Conservation (phyloP, 1,140 invertebrate genomes). For the Lerema accius region DNA sequence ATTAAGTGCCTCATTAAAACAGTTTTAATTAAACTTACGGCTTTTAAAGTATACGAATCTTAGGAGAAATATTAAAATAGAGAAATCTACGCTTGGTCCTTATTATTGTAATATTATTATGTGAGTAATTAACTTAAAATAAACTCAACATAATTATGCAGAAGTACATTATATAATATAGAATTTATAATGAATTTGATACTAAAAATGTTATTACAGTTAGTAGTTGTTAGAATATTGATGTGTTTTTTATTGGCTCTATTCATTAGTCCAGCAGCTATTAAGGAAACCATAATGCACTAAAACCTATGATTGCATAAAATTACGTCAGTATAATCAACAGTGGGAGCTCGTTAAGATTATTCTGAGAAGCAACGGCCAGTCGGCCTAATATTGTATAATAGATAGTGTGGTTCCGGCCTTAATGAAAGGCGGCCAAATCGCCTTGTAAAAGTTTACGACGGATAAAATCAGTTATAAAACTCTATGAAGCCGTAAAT, state of each 20-base stretch:
- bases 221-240: no score
- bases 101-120: no score
- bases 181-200: no score
- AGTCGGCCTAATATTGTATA: conserved; percentile 9
- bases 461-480: conserved; percentile 79
- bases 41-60: background rate
- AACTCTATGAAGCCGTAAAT: conserved; percentile 73
- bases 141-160: no score
- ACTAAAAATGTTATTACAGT: no score
- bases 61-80: no score
- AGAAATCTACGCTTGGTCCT: no score
- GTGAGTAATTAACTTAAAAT: no score
- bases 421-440: conserved; percentile 65
- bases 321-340: background rate
- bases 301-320: background rate
- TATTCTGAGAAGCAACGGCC: conserved; percentile 1
- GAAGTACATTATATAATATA: no score
- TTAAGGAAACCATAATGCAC: background rate
- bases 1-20: background rate
- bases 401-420: conserved; percentile 29
- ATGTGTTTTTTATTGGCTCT: background rate
- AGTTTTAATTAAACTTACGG: background rate
- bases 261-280: background rate
- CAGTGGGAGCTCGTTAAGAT: background rate
- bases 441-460: conserved; percentile 71